These are phyloP conservation scores for Microtus oregoni DNA, from an alignment of 2,113 vertebrate species.

Conservation along the genomic window DNA sequence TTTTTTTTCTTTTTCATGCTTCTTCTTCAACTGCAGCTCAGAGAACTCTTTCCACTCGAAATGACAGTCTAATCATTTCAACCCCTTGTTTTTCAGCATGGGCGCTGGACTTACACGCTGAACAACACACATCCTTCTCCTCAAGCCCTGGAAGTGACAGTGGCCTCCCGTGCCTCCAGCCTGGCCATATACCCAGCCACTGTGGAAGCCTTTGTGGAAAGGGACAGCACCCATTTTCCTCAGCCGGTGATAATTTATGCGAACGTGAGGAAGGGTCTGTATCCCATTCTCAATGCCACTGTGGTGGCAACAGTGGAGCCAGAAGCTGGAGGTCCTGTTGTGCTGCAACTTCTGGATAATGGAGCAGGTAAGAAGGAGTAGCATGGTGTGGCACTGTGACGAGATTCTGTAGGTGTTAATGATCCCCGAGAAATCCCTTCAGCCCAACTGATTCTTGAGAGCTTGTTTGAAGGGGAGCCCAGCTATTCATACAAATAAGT, in stretches of 20 bases:
- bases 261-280: constrained; percentile 82
- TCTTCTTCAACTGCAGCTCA: neutral
- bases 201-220: constrained; percentile 78
- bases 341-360: constrained; percentile 83
- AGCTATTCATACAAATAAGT: neutral
- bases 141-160: constrained; percentile 81
- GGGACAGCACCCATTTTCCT: constrained; percentile 73
- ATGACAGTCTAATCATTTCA: neutral
- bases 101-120: constrained; percentile 84
- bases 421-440: neutral
- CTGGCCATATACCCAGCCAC: constrained; percentile 62
- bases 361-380: constrained; percentile 84
- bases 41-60: too few species aligned
- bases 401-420: neutral
- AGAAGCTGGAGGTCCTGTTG: constrained; percentile 64
- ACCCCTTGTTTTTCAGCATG: constrained; percentile 79
- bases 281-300: constrained; percentile 81
- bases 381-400: neutral
- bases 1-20: neutral
- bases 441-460: neutral
- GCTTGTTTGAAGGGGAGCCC: too few species aligned
- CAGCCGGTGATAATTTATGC: constrained; percentile 83
- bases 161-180: constrained; percentile 80
- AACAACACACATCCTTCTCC: constrained; percentile 70
- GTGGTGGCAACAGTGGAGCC: constrained; percentile 83